A percentile compares a stretch with the other conserved stretches of the same genome.
Evolutionary conservation across 2,113 vertebrate species (phyloP).

Genomic region (Centrocercus urophasianus): DNA sequence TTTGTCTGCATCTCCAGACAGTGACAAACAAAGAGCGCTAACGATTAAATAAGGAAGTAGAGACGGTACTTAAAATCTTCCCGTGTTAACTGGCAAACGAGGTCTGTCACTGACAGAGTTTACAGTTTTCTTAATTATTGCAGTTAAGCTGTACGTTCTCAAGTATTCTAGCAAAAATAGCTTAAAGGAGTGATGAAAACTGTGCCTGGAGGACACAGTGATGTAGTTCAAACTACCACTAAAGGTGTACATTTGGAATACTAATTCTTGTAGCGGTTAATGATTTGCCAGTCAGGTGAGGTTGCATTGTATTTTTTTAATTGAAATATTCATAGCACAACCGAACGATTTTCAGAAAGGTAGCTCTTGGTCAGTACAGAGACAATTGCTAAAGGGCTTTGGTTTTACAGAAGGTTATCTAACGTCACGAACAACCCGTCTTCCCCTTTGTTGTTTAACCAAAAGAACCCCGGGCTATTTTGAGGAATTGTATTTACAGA

Average conservation of each 20-base stretch:
- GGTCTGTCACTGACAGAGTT: background rate
- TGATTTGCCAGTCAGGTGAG: background rate
- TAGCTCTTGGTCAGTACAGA: background rate
- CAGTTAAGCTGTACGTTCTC: background rate
- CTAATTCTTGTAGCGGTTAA: background rate
- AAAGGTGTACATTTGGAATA: background rate
- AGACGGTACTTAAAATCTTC: background rate
- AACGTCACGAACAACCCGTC: background rate
- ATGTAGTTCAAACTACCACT: background rate
- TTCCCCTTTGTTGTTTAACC: background rate
- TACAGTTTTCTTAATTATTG: background rate
- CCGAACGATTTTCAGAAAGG: background rate
- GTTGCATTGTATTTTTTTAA: background rate
- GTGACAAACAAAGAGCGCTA: background rate
- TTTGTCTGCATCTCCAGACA: background rate
- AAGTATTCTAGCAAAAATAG: background rate
- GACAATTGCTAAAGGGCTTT: background rate
- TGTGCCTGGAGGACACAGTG: background rate
- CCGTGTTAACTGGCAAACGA: rapidly evolving
- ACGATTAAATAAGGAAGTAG: background rate
- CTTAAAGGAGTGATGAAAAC: background rate
- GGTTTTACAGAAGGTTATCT: background rate
- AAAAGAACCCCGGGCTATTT: rapidly evolving
- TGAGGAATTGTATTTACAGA: background rate
- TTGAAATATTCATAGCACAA: background rate